A percentile compares a stretch with the other conserved stretches of the same genome.
Evolutionary conservation across 2,113 vertebrate genomes (phyloP).

Genomic region (Hippocampus comes): DNA sequence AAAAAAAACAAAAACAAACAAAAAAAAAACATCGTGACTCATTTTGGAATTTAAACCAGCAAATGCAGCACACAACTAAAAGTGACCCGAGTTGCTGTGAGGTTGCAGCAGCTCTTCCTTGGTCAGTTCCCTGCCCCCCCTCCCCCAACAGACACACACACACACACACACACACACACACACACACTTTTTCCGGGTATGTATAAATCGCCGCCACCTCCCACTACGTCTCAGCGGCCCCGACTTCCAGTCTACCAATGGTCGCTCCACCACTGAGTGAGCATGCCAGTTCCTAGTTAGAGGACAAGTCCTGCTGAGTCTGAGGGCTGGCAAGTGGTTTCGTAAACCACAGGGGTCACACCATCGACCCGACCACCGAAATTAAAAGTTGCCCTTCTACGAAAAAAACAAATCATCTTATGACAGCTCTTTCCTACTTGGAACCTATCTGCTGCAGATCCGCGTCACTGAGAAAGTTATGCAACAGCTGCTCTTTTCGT

Average conservation of each 20-base stretch:
- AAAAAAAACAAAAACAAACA: background rate
- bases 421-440: background rate
- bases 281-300: background rate
- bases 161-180: too few relatives aligned
- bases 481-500: background rate
- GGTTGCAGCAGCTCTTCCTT: background rate
- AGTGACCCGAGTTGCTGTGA: background rate
- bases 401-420: background rate
- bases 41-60: background rate
- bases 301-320: background rate
- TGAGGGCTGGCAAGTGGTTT: background rate
- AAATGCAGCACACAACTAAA: background rate
- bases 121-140: background rate
- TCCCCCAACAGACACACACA: too few relatives aligned
- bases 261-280: background rate
- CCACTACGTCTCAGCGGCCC: background rate
- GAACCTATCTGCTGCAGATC: background rate
- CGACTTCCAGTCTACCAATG: background rate
- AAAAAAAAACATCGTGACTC: background rate
- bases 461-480: background rate
- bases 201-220: background rate
- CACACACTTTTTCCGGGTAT: background rate
- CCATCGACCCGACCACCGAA: background rate
- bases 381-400: slow-evolving; percentile 1
- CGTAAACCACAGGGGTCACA: background rate